Base-by-base conservation (phyloP, 2,888 invertebrate genomes). In the Aspidapion aeneum region DNA sequence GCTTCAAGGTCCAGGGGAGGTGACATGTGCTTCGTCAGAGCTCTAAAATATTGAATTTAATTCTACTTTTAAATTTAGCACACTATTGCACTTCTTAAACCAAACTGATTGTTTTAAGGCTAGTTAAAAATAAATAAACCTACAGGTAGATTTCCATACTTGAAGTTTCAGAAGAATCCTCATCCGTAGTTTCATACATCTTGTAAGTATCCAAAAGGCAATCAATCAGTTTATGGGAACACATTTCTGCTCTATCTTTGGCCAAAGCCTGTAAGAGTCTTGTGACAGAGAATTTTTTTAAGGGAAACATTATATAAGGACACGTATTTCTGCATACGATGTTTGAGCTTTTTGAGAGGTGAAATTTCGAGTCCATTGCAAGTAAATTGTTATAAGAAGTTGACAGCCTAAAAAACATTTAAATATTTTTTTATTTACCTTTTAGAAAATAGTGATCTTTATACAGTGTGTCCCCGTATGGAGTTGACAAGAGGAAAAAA, bases 291-390 rank as follows among this genome's bases (percentile, higher is more conserved):
- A 93, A 83, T 68, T 87, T 86, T 75, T 89, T 87, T 17, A 89
- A 82, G 58, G 90, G 88, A 71, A 89, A 86, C 51, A 90, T 80
- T 58, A 90, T 82, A 61, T 84, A 84, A 0, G 93, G 90, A 73
- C 89, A 91, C 16, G 90, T 89, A 74, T 93, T 93, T 72, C 88
- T 89, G 75, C 90, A 90, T 22, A 90, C 81, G 70, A 85, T 85
- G 69, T 84, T 84, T 66, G 84, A 84, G 0, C 82, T 79, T 48
- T 83, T 82, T 62, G 85, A 83, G 35, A 70, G 35, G 49, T 82
- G 82, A 68, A 72, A 78, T 71, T 85, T 86, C 65, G 82, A 82
- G 71, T 88, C 86, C 68, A 88, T 77, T 1, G 84, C 82, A 57
- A 87, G 77, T 54, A 87, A 79, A 63, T 84, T 82, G 71, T 90